Conservation (phyloP, 2,888 invertebrate species). For the Clepsis dumicolana region DNA sequence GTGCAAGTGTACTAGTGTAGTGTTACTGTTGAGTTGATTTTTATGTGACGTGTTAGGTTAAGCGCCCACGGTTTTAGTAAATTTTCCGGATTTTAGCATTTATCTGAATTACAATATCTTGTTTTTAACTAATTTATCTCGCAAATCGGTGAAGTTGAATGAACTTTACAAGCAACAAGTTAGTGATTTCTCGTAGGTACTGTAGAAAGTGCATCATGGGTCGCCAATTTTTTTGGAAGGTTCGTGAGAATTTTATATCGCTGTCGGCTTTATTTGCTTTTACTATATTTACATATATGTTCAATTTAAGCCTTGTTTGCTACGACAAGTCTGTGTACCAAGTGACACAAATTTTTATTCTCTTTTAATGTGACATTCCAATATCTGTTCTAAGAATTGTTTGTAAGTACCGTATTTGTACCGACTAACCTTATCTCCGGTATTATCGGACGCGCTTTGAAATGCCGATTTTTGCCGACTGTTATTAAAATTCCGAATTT, state of each 20-base stretch:
- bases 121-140: neutral
- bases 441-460: neutral
- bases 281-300: neutral
- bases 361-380: too few species aligned
- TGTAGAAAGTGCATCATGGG: constrained; percentile 50
- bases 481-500: neutral
- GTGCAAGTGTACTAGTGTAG: too few species aligned
- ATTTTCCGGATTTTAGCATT: neutral
- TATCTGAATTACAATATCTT: neutral
- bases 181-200: neutral
- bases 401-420: too few species aligned
- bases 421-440: neutral
- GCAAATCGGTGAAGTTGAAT: neutral
- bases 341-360: too few species aligned
- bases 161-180: constrained; percentile 2
- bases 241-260: constrained; percentile 45
- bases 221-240: constrained; percentile 55
- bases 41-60: constrained; percentile 9
- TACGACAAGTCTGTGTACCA: neutral
- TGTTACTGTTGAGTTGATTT: too few species aligned
- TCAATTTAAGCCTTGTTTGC: neutral
- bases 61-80: neutral
- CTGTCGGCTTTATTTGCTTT: neutral
- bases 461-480: neutral
- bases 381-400: neutral